phyloP scores from a whole-genome alignment of 2,888 invertebrate species.

The Neoitamus cyanurus region DNA sequence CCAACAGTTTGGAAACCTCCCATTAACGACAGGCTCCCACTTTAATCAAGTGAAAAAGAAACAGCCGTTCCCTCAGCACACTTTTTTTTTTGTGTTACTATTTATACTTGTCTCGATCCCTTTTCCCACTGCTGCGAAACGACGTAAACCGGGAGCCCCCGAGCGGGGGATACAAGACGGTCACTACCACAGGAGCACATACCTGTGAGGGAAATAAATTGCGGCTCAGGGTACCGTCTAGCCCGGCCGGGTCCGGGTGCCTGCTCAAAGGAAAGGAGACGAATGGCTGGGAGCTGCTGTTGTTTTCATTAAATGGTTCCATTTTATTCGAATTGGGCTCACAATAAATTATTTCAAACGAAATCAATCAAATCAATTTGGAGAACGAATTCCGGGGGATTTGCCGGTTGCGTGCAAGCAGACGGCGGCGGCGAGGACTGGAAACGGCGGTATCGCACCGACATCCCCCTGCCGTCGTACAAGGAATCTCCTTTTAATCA shows the following conservation, averaged over 20 bases:
- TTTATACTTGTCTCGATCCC: neutral
- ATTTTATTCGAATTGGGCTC: conserved; percentile 24
- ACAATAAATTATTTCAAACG: conserved; percentile 43
- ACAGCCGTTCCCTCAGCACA: neutral
- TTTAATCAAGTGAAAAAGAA: neutral
- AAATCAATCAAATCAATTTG: conserved; percentile 43
- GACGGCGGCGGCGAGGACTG: neutral
- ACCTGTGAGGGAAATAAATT: neutral
- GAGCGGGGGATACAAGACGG: neutral
- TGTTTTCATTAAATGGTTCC: conserved; percentile 36
- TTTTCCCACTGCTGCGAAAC: neutral
- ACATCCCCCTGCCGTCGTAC: neutral
- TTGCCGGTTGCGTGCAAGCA: neutral
- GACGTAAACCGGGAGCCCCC: neutral
- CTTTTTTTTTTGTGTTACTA: neutral
- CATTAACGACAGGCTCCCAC: neutral
- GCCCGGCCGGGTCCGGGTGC: neutral
- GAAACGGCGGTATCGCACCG: neutral
- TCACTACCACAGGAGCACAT: neutral
- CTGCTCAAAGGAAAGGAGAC: neutral
- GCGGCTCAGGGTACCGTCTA: neutral
- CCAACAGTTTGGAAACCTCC: neutral
- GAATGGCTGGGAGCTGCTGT: neutral
- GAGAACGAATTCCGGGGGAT: conserved; percentile 28
- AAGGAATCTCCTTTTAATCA: neutral